phyloP scores from a whole-genome alignment of 2,797 vertebrate genomes.

The Harpagifer antarcticus region DNA sequence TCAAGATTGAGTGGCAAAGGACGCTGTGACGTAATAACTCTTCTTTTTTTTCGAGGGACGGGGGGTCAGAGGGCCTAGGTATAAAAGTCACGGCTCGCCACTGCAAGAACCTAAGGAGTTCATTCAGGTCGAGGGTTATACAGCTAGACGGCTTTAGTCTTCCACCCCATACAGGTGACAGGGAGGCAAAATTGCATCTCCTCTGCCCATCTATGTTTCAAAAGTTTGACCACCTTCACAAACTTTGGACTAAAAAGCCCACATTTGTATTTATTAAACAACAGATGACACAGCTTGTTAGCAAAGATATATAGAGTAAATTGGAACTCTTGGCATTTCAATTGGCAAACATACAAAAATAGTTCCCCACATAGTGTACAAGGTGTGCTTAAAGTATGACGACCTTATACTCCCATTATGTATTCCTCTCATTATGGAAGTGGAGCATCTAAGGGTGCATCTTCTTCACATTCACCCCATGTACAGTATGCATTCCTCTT shows the following conservation, averaged over 20 bases:
- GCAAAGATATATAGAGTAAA: constrained; percentile 29
- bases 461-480: constrained; percentile 47
- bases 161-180: too few species aligned
- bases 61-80: too few species aligned
- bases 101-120: too few species aligned
- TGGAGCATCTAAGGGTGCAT: constrained; percentile 53
- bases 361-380: neutral
- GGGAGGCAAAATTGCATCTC: too few species aligned
- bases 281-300: constrained; percentile 21
- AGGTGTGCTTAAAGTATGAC: constrained; percentile 21
- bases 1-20: too few species aligned
- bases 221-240: neutral
- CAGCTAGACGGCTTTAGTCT: too few species aligned
- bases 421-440: constrained; percentile 65
- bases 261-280: neutral
- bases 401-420: constrained; percentile 56
- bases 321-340: constrained; percentile 43
- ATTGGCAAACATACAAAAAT: constrained; percentile 41
- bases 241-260: neutral
- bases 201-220: neutral
- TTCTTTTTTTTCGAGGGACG: too few species aligned
- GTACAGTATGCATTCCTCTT: constrained; percentile 38
- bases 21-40: too few species aligned
- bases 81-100: too few species aligned
- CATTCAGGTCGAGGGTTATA: too few species aligned